A percentile compares a stretch with the other conserved stretches of the same genome.
Evolutionary conservation across 2,113 vertebrate species (phyloP).

Genomic region (Tympanuchus pallidicinctus): DNA sequence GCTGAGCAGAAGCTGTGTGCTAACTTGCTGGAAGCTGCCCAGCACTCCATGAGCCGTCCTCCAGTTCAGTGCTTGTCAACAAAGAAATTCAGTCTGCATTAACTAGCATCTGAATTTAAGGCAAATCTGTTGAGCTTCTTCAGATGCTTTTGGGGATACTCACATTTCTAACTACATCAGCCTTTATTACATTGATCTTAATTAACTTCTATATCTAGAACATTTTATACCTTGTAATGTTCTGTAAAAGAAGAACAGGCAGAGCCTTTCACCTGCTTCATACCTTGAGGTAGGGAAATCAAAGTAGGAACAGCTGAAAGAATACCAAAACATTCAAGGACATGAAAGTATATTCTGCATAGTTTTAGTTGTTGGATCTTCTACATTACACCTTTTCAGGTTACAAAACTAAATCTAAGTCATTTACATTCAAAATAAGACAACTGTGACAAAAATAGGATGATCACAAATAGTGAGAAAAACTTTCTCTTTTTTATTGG

Average conservation of each 20-base stretch:
- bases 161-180: background rate
- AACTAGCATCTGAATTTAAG: background rate
- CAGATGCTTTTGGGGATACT: background rate
- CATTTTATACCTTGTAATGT: background rate
- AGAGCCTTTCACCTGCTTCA: background rate
- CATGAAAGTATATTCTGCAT: background rate
- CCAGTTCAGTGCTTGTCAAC: background rate
- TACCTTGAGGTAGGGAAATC: background rate
- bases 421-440: background rate
- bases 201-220: background rate
- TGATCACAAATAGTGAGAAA: background rate
- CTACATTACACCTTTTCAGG: background rate
- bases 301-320: background rate
- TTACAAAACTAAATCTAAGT: background rate
- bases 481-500: background rate
- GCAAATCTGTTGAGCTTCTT: background rate
- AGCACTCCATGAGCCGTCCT: background rate
- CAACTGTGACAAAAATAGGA: background rate
- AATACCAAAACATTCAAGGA: background rate
- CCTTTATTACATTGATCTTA: background rate
- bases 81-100: background rate
- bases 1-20: background rate
- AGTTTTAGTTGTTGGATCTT: conserved; percentile 5
- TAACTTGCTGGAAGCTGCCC: background rate
- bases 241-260: background rate